Conservation (phyloP, 92 coral and sea anemone genomes). For the Zoanthus solanderi region DNA sequence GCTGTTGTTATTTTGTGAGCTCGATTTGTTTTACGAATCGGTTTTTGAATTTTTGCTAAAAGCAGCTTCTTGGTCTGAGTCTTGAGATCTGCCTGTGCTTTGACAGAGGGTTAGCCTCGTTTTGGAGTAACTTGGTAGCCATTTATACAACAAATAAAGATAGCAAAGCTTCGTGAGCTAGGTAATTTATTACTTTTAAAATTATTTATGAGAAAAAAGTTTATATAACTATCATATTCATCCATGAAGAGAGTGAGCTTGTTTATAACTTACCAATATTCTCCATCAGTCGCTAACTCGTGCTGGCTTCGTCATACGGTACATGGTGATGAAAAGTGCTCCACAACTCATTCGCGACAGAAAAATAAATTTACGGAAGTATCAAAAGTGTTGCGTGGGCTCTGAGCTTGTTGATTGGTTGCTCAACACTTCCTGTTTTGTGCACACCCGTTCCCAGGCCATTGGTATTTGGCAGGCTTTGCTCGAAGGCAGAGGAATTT, state of each 20-base stretch:
- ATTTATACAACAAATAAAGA: too few relatives aligned
- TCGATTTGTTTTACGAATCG: too few relatives aligned
- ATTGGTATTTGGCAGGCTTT: constrained; percentile 79
- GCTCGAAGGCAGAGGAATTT: constrained; percentile 75
- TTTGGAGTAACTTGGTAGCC: too few relatives aligned
- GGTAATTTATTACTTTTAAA: too few relatives aligned
- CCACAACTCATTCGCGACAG: constrained; percentile 75
- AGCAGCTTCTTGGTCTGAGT: too few relatives aligned
- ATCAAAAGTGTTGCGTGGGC: constrained; percentile 75
- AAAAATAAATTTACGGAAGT: constrained; percentile 44
- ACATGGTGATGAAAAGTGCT: constrained; percentile 48
- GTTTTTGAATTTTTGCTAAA: too few relatives aligned
- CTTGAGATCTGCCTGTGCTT: too few relatives aligned
- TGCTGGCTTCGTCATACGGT: constrained; percentile 70
- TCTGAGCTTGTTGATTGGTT: constrained; percentile 83
- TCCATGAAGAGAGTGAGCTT: not conserved
- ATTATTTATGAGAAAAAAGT: not conserved
- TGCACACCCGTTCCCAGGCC: constrained; percentile 85
- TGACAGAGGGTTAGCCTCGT: too few relatives aligned
- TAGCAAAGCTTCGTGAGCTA: too few relatives aligned
- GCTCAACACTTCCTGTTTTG: constrained; percentile 62
- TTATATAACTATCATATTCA: not conserved
- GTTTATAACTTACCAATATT: not conserved
- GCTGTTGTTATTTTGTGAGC: too few relatives aligned
- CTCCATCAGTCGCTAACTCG: constrained; percentile 55